Base-by-base conservation (phyloP, 2,113 vertebrate genomes). In the Hippoglossus stenolepis region DNA sequence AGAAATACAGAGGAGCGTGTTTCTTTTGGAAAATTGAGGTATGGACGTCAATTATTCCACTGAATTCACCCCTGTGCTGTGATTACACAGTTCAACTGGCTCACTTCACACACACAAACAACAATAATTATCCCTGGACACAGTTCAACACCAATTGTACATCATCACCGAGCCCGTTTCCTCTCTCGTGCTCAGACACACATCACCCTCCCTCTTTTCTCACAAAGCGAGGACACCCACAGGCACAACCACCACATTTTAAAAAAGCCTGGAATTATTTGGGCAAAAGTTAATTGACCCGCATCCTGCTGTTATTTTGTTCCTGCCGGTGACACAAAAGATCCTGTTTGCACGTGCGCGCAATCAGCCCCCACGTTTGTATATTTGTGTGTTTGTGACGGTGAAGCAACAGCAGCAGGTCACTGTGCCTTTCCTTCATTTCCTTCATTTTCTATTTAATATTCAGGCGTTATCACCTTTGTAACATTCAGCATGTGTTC, bases 221-320 rank as follows among this genome's bases (percentile, higher is more conserved):
- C 3, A 70, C 66, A 70, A 82, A 59, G 54, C 51, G 68, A 1
- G 21, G 68, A 80, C 86, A 45, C 77, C 79, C 63, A 40, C 68
- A 26, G 75, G 82, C 59, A 77, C 5, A 82, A 88, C 59, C 26
- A 53, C 73, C 78, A 47, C 65, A 58, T 45, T 66, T 58, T n/a
- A 87, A 87, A 80, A 87, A 80, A 79, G 65, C 64, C 61, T 43
- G 54, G 40, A 90, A 72, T 85, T 83, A 82, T 82, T 85, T 65
- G 85, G 80, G 59, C 65, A 80, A 75, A 84, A 86, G 77, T 85
- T 73, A 87, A 89, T 86, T 85, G 87, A 85, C 88, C 88, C 61
- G 13, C 72, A 72, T 86, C 81, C 80, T 67, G 80, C 71, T 77
- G 84, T 53, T 63, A 1, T 67, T 53, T n/a, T 84, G 74, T 73